These are phyloP conservation scores for Sinelater perroti DNA, from an alignment of 2,888 invertebrate species.

Conservation along the genomic window DNA sequence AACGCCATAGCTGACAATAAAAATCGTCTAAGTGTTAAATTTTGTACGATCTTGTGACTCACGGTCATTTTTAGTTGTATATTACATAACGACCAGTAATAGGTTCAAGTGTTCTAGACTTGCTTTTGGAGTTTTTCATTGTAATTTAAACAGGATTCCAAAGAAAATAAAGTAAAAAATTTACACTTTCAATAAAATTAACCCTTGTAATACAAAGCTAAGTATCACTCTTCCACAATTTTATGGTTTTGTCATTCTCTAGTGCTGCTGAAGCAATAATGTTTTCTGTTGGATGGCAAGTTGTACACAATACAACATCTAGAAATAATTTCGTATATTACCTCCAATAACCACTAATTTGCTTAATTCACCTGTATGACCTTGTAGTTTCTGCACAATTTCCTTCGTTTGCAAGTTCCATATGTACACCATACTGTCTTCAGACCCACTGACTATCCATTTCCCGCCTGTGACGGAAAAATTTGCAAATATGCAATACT, in stretches of 20 bases:
- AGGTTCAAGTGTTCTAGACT: too few relatives aligned
- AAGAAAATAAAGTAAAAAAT: too few relatives aligned
- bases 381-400: slow-evolving; percentile 96
- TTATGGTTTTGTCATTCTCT: slow-evolving; percentile 98
- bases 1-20: too few relatives aligned
- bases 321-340: slow-evolving; percentile 1
- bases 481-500: slow-evolving; percentile 99
- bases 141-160: too few relatives aligned
- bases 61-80: too few relatives aligned
- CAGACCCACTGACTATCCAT: slow-evolving; percentile 99
- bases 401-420: slow-evolving; percentile 99
- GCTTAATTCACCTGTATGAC: slow-evolving; percentile 85
- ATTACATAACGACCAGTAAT: too few relatives aligned
- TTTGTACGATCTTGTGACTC: too few relatives aligned
- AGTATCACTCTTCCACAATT: slow-evolving; percentile 98
- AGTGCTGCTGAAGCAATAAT: slow-evolving; percentile 98
- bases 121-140: too few relatives aligned
- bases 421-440: slow-evolving; percentile 98
- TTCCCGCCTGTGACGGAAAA: slow-evolving; percentile 99
- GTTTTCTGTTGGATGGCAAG: slow-evolving; percentile 99
- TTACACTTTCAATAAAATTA: too few relatives aligned
- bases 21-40: too few relatives aligned
- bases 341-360: not conserved
- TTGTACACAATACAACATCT: slow-evolving; percentile 94
- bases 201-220: too few relatives aligned